Percentiles rank a stretch among this genome's conserved stretches.
Evolutionary conservation across 2,797 vertebrate genomes (phyloP).

Genomic region (Cheirogaleus major): DNA sequence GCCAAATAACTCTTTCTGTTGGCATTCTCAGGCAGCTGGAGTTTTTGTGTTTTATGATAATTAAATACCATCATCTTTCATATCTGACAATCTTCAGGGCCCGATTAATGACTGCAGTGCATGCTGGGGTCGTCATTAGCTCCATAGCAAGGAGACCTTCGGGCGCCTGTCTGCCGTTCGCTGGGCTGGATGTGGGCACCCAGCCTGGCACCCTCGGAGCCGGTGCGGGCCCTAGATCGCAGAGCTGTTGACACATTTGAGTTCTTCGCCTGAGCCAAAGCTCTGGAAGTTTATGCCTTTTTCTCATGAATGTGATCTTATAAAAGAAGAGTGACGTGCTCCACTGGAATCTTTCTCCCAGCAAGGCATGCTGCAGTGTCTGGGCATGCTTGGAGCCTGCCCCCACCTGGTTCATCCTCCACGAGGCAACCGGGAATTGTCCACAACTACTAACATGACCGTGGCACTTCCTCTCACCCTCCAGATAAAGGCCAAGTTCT

Average conservation of each 20-base stretch:
- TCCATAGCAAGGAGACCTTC: slow-evolving; percentile 1
- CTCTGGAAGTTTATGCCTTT: slow-evolving; percentile 15
- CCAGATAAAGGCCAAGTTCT: neutral
- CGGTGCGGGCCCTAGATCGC: neutral
- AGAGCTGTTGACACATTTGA: neutral
- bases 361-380: neutral
- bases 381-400: neutral
- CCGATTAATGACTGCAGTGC: slow-evolving; percentile 66
- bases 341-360: neutral
- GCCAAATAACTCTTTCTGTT: slow-evolving; percentile 74
- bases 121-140: slow-evolving; percentile 50
- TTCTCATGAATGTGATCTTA: neutral
- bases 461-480: neutral
- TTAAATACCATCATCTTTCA: slow-evolving; percentile 77
- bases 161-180: neutral
- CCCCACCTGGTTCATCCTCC: fast-evolving
- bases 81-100: slow-evolving; percentile 68
- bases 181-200: neutral
- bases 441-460: neutral
- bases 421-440: neutral
- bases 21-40: slow-evolving; percentile 62
- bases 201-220: neutral
- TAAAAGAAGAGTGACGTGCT: neutral
- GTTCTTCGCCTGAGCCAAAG: slow-evolving; percentile 3
- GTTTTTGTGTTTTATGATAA: slow-evolving; percentile 72